Percentiles rank a stretch among this genome's conserved stretches.
These are phyloP conservation scores for Oceanites oceanicus DNA, from an alignment of 2,113 vertebrate genomes.

Conservation along the genomic window DNA sequence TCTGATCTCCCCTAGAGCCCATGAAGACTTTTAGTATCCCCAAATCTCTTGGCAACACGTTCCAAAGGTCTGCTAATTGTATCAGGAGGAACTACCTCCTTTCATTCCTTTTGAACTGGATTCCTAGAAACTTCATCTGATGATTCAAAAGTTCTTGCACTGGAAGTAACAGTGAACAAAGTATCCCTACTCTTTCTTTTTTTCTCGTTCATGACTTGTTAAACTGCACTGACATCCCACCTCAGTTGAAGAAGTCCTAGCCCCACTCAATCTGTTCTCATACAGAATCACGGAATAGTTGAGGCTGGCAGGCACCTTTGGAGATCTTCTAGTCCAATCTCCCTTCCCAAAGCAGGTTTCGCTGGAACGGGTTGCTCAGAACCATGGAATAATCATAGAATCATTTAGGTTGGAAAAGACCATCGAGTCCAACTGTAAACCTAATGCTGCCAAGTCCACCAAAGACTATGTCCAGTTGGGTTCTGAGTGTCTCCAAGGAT, in stretches of 20 bases:
- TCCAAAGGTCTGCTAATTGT: neutral
- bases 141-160: neutral
- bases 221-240: neutral
- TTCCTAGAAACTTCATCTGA: neutral
- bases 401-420: too few species aligned
- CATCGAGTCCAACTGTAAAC: too few species aligned
- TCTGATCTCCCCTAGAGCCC: neutral
- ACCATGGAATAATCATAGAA: neutral
- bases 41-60: neutral
- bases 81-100: neutral
- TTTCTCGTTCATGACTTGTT: neutral
- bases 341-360: neutral
- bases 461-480: neutral
- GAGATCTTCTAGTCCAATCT: neutral
- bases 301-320: neutral
- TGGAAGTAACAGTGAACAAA: neutral
- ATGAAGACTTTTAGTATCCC: neutral
- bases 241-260: neutral
- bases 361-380: neutral
- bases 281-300: neutral
- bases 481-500: neutral
- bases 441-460: neutral
- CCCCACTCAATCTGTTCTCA: neutral
- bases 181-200: neutral
- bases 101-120: neutral